Conservation (phyloP, 2,888 invertebrate species). For the Diachrysia chrysitis region DNA sequence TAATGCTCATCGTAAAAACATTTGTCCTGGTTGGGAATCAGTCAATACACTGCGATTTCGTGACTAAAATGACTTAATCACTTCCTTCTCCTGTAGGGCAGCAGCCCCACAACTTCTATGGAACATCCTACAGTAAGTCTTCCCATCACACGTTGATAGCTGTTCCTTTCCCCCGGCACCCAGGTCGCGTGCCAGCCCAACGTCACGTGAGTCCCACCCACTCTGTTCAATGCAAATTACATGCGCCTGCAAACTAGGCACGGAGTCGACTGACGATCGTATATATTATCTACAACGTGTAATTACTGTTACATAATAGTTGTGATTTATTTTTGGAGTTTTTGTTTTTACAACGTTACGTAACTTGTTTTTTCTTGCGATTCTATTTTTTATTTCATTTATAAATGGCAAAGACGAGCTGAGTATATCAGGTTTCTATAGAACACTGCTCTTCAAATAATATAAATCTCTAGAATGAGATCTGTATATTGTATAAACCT, state of each 20-base stretch:
- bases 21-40: no score
- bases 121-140: not conserved
- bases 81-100: no score
- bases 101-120: no score
- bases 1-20: no score
- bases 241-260: conserved; percentile 6
- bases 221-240: conserved; percentile 42
- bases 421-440: no score
- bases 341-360: not conserved
- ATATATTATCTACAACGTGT: not conserved
- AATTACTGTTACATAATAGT: not conserved
- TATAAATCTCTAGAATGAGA: no score
- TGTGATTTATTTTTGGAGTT: not conserved
- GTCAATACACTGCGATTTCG: no score
- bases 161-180: conserved; percentile 8
- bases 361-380: not conserved
- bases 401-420: no score
- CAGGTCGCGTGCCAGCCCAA: conserved; percentile 6
- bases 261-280: conserved; percentile 5
- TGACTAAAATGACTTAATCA: no score
- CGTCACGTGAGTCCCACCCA: conserved; percentile 12
- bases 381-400: not conserved
- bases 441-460: no score
- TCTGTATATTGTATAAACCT: no score
- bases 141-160: conserved; percentile 1